A percentile compares a stretch with the other conserved stretches of the same genome.
Evolutionary conservation across 2,113 vertebrate genomes (phyloP).

Genomic region (Chionomys nivalis): DNA sequence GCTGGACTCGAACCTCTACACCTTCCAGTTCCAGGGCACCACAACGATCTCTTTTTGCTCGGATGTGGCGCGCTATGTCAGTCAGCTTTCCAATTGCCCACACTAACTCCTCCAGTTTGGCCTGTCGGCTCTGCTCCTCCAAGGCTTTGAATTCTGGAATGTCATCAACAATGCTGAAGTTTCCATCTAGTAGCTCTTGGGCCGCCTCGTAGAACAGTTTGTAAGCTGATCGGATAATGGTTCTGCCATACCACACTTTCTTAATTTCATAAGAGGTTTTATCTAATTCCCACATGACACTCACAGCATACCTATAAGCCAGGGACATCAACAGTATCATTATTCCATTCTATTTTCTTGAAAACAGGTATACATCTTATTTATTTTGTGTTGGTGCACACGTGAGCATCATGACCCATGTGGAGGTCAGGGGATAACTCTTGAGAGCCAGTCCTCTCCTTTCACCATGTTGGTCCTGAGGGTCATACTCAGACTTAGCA

Average conservation of each 20-base stretch:
- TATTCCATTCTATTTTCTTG: not conserved
- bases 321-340: not conserved
- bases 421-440: not conserved
- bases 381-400: not conserved
- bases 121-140: slow-evolving; percentile 76
- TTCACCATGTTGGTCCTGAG: not conserved
- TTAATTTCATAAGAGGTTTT: slow-evolving; percentile 84
- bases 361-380: not conserved
- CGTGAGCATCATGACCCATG: not conserved
- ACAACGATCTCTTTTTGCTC: slow-evolving; percentile 87
- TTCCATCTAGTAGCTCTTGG: slow-evolving; percentile 91
- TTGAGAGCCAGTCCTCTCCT: not conserved
- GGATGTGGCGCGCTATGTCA: slow-evolving; percentile 88
- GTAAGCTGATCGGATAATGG: slow-evolving; percentile 94
- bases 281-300: slow-evolving; percentile 94
- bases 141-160: slow-evolving; percentile 88
- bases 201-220: slow-evolving; percentile 95
- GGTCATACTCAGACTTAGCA: not conserved
- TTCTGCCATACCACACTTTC: slow-evolving; percentile 89
- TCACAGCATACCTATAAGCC: slow-evolving; percentile 93
- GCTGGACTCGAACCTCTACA: slow-evolving; percentile 92
- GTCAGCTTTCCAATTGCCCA: slow-evolving; percentile 90
- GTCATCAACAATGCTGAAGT: slow-evolving; percentile 72
- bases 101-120: slow-evolving; percentile 84
- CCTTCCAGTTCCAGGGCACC: slow-evolving; percentile 97